phyloP scores from a whole-genome alignment of 2,797 vertebrate genomes.

The Coilia nasus region DNA sequence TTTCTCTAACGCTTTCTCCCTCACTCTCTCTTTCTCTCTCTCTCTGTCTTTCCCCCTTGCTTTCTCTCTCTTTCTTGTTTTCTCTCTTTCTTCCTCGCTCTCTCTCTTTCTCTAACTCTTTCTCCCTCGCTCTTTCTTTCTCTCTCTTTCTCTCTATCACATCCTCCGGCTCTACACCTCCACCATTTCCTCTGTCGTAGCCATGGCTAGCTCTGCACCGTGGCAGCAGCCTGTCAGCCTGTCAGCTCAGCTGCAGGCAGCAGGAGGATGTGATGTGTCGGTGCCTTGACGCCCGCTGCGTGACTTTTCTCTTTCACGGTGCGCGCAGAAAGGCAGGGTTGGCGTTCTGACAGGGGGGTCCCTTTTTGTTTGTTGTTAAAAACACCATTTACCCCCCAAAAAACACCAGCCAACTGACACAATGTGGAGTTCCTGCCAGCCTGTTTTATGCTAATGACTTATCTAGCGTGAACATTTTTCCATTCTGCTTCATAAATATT shows the following conservation, averaged over 20 bases:
- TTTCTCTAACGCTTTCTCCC: no score
- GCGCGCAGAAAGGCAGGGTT: background rate
- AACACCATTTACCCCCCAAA: background rate
- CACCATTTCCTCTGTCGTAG: background rate
- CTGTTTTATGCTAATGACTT: background rate
- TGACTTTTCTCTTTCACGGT: background rate
- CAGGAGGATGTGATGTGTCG: background rate
- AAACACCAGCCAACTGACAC: background rate
- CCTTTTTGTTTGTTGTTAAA: background rate
- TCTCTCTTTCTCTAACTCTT: no score
- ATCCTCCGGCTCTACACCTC: background rate
- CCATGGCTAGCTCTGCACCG: background rate
- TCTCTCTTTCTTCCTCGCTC: no score
- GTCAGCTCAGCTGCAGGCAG: background rate
- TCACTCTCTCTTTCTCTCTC: no score
- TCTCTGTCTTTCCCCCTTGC: no score
- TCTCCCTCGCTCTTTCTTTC: no score
- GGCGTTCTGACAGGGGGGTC: background rate
- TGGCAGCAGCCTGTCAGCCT: no score
- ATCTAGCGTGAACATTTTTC: background rate
- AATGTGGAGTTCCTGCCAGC: no score
- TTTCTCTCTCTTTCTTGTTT: no score
- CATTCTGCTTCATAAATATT: background rate
- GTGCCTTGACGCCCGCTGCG: background rate
- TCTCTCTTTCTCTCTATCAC: no score